Evolutionary conservation across 2,888 invertebrate species (phyloP).

Genomic region (Trichogramma dendrolimi): DNA sequence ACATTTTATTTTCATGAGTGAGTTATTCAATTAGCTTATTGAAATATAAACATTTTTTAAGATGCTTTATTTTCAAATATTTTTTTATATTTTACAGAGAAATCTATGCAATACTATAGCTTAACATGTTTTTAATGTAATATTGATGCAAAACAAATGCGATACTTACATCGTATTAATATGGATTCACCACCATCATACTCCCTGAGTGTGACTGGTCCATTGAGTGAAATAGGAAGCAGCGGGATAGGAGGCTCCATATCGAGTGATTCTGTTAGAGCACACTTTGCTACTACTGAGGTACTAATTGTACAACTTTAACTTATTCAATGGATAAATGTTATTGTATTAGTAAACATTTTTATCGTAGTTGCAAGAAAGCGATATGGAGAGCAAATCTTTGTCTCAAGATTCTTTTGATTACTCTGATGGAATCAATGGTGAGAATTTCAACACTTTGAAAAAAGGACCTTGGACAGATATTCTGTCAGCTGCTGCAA

Average conservation of each 20-base stretch:
- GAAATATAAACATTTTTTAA: neutral
- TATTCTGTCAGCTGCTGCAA: slow-evolving; percentile 56
- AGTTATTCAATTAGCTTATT: slow-evolving; percentile 10
- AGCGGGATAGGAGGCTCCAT: slow-evolving; percentile 72
- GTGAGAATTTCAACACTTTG: slow-evolving; percentile 76
- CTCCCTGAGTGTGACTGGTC: slow-evolving; percentile 70
- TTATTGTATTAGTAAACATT: slow-evolving; percentile 16
- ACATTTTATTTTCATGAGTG: slow-evolving; percentile 2
- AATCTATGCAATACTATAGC: slow-evolving; percentile 25
- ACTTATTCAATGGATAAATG: slow-evolving; percentile 7
- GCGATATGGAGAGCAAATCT: slow-evolving; percentile 74
- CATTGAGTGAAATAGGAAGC: slow-evolving; percentile 72
- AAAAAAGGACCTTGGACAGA: slow-evolving; percentile 70
- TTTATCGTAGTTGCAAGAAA: slow-evolving; percentile 67
- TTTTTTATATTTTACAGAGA: slow-evolving; percentile 11
- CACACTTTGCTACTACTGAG: slow-evolving; percentile 65
- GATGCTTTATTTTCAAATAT: neutral
- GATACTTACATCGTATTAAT: slow-evolving; percentile 18
- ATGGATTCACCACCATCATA: slow-evolving; percentile 78
- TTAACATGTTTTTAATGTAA: slow-evolving; percentile 25
- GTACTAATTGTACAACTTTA: slow-evolving; percentile 7
- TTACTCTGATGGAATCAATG: slow-evolving; percentile 74
- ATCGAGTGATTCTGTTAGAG: slow-evolving; percentile 69
- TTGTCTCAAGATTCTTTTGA: slow-evolving; percentile 77
- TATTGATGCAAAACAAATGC: slow-evolving; percentile 17